Evolutionary conservation across 1,140 invertebrate genomes (phyloP), one percentile per base, ranked within the genome.

Genomic region (Nixonia krombeini): DNA sequence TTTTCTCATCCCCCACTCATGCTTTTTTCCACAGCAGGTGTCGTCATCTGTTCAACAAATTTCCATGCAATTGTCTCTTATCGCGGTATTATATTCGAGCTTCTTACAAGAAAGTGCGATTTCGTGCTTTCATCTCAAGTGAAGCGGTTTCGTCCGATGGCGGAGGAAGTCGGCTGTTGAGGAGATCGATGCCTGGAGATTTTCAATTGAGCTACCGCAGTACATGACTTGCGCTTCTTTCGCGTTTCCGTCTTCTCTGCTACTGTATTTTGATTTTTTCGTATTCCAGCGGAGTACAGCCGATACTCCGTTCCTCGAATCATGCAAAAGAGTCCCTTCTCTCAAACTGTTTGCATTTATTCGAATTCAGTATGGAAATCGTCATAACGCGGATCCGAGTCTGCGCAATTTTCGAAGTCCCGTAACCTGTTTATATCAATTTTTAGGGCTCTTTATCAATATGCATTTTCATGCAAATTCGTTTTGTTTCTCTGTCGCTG

Each of bases 41-140:
- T 21, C 18, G 40, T 42, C 40, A 23, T 21, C 40, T 42, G 16
- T 35, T 35, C 33, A 13, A 35, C 33, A 35, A 35, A 35, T 35
- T 35, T 35, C 13, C 33, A 35, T 35, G 33, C 33, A 35, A 13
- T 35, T 35, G 33, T 35, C 33, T 13, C 13, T 35, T 7, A 13
- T 4, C 12, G 28, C 9, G 8, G 33, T 13, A 35, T 35, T 35
- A 35, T 13, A 35, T 13, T 13, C 33, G 29, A 31, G 29, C 29
- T 31, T 31, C 29, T 31, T 12, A 8, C 7, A 35, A 10, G 33
- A 35, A 35, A 35, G 33, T 10, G 33, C 33, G 33, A 35, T 35
- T 35, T 13, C 33, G 33, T 35, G 33, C 33, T 35, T 13, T 35
- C 33, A 12, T 35, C 12, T 35, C 33, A 13, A 35, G 33, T 35